Evolutionary conservation across 2,797 vertebrate species (phyloP), one percentile per base, ranked within the genome.

Genomic region (Dipus sagitta): DNA sequence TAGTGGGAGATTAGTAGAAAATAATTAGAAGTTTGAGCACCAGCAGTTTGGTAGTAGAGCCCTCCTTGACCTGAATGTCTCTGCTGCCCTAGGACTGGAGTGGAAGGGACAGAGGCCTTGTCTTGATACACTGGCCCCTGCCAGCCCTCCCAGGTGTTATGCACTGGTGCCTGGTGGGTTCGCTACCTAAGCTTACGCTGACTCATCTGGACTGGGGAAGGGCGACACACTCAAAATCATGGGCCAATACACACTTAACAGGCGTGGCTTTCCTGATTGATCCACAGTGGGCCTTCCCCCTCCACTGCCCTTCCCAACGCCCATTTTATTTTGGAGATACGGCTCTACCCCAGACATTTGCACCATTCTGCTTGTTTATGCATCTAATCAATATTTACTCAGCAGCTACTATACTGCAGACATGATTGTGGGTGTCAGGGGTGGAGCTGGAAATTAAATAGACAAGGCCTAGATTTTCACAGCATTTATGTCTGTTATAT

Each of bases 1-100:
- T 86, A 77, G 87, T 64, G 62, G 32, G 92, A 83, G 85, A 95
- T 93, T 81, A 80, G 90, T 65, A 54, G 68, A 95, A 30, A 87
- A 92, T 65, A 68, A 80, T 89, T 83, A 67, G 80, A 92, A 65
- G 24, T 76, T 75, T 91, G 67, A 92, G 82, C 23, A 21, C 74
- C 9, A 64, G 80, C 24, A 87, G 30, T 82, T 11, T 81, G 52
- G 34, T 4, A 14, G 64, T 14, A 65, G 68, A 76, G 42, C 3
- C 4, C 14, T 88, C 28, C n/a, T 42, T 79, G 24, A 89, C 71
- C 62, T 80, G 23, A 26, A 15, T 70, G 30, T 24, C 64, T 54
- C 30, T 30, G 24, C 32, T 68, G 2, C 38, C 79, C 72, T 26
- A 24, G 64, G 34, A 21, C 58, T n/a, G 3, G 8, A 34, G 28